Evolutionary conservation across 2,888 invertebrate genomes (phyloP), one percentile per base, ranked within the genome.

Genomic region (Nineta flava): DNA sequence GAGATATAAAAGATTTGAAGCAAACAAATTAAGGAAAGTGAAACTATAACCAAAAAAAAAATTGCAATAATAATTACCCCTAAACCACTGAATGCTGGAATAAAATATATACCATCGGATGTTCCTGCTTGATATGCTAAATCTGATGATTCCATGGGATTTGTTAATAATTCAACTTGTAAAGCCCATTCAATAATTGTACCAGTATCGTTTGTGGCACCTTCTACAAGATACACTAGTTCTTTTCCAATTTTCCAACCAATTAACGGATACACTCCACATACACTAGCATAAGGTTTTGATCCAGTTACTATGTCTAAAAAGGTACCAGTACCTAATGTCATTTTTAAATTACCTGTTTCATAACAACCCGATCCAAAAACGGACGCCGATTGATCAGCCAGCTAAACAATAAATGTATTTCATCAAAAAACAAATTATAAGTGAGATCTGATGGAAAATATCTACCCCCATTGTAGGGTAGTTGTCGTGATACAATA

Each of bases 271-370:
- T 94, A 94, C 35, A 94, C 72, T 1, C 93, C 94, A 48, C 80
- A 77, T 4, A 87, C 68, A 45, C 88, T 87, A 0, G 90, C 85
- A 61, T 87, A 86, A 1, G 92, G 83, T 53, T 71, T 63, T 0
- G 60, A 55, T 0, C 86, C 87, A 0, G 92, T 90, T 61, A 91
- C 84, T 34, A 92, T 76, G 62, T 92, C 79, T 42, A 94, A 68
- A 67, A 95, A 95, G 0, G 87, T 84, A 0, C 95, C 95, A 0
- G 94, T 95, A 0, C 94, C 94, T 70, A 95, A 75, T 0, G 93
- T 93, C 2, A 93, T 70, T 62, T 93, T 94, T 1, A 90, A 74
- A 61, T 87, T 85, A 21, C 87, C 86, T 0, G 74, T 68, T 3
- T 76, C 66, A 60, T 86, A 87, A 59, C 88, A 87, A 53, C 86